Evolutionary conservation across 2,113 vertebrate genomes (phyloP).

Genomic region (Meleagris gallopavo): DNA sequence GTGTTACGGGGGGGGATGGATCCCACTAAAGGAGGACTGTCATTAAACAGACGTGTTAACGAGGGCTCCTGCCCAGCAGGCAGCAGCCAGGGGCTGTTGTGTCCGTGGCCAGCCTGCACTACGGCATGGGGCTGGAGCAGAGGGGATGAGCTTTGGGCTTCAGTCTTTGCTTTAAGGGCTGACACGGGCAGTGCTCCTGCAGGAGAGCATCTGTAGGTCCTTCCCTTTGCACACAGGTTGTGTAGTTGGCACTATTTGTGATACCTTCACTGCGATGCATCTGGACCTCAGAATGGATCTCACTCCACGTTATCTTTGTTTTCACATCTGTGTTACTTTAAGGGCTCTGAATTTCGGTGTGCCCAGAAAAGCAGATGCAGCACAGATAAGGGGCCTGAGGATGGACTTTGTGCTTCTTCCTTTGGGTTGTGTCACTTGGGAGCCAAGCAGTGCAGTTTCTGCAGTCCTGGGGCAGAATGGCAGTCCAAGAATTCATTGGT

Average conservation of each 20-base stretch:
- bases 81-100: background rate
- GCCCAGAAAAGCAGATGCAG: background rate
- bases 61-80: background rate
- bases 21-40: background rate
- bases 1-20: background rate
- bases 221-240: background rate
- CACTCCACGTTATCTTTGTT: too few species aligned
- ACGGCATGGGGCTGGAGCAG: background rate
- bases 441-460: background rate
- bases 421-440: background rate
- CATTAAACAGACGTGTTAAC: too few species aligned
- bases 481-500: background rate
- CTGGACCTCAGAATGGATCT: too few species aligned
- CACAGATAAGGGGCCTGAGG: background rate
- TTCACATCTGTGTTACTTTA: background rate
- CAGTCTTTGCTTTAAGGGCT: background rate
- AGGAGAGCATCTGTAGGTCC: background rate
- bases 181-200: background rate
- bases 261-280: background rate
- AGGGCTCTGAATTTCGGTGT: background rate
- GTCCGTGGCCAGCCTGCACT: background rate
- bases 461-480: accelerated
- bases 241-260: background rate
- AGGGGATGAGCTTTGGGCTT: background rate
- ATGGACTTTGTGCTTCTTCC: background rate